Percentiles rank a stretch among this genome's conserved stretches.
Evolutionary conservation across 2,113 vertebrate species (phyloP).

Genomic region (Tauraco erythrolophus): DNA sequence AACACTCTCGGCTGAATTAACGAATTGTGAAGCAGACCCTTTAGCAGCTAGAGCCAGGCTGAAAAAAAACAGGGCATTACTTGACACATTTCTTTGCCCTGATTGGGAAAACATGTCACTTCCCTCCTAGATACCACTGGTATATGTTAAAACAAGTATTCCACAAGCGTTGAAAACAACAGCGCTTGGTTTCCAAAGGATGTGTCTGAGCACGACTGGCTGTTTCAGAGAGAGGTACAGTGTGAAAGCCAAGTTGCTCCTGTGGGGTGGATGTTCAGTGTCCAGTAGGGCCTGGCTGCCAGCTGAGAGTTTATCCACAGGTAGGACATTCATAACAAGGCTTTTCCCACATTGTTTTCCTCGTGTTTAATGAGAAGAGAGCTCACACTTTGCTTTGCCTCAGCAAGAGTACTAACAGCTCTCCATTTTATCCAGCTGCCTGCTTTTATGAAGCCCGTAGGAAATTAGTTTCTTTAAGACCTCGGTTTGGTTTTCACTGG

Average conservation of each 20-base stretch:
- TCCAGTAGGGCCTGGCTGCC: neutral
- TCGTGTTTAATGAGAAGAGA: neutral
- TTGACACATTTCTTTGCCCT: constrained; percentile 7
- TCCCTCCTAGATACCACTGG: neutral
- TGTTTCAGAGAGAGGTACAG: neutral
- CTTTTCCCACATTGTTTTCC: neutral
- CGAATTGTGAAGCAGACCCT: neutral
- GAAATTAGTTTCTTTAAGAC: neutral
- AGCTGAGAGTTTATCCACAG: neutral
- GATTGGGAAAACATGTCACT: constrained; percentile 19
- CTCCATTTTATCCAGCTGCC: neutral
- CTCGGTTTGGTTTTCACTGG: neutral
- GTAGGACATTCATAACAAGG: neutral
- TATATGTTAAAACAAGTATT: constrained; percentile 34
- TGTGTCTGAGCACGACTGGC: neutral
- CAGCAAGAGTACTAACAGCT: neutral
- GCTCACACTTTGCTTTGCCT: neutral
- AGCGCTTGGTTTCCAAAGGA: neutral
- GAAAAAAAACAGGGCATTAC: neutral
- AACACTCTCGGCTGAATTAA: neutral
- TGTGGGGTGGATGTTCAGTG: neutral
- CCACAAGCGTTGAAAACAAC: neutral
- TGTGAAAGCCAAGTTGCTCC: neutral
- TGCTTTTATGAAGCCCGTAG: neutral
- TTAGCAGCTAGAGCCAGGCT: neutral